Conservation (phyloP, 2,888 invertebrate genomes). For the Hedychridium roseum region DNA sequence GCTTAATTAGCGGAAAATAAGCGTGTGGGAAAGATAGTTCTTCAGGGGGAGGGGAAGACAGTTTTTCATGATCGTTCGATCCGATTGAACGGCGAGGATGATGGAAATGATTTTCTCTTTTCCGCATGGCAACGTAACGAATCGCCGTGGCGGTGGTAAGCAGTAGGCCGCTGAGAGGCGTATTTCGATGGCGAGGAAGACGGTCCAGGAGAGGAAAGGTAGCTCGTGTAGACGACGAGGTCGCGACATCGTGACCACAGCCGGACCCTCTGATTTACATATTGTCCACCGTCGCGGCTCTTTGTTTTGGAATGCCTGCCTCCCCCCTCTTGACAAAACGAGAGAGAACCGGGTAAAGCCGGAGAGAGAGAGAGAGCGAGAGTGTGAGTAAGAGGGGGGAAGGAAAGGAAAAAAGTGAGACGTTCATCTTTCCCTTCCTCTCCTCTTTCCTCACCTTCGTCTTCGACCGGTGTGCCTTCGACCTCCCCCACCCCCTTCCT, state of each 20-base stretch:
- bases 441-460: conserved; percentile 21
- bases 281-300: conserved; percentile 61
- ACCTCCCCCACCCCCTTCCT: conserved; percentile 31
- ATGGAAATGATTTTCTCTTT: too few relatives aligned
- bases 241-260: conserved; percentile 64
- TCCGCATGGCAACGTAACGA: too few relatives aligned
- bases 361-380: too few relatives aligned
- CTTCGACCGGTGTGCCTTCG: conserved; percentile 22
- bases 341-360: too few relatives aligned
- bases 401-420: too few relatives aligned
- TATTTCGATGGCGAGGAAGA: not conserved
- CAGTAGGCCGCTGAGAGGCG: too few relatives aligned
- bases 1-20: not conserved
- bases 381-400: too few relatives aligned
- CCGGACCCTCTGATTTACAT: conserved; percentile 64
- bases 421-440: conserved; percentile 24
- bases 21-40: not conserved
- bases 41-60: not conserved
- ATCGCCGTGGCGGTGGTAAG: too few relatives aligned
- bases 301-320: conserved; percentile 62
- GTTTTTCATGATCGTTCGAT: too few relatives aligned
- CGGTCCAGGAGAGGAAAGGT: not conserved
- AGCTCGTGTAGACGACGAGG: conserved; percentile 47
- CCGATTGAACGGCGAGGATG: too few relatives aligned
- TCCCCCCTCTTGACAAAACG: conserved; percentile 18